phyloP scores from a whole-genome alignment of 2,888 invertebrate species.

The Exocentrus adspersus region DNA sequence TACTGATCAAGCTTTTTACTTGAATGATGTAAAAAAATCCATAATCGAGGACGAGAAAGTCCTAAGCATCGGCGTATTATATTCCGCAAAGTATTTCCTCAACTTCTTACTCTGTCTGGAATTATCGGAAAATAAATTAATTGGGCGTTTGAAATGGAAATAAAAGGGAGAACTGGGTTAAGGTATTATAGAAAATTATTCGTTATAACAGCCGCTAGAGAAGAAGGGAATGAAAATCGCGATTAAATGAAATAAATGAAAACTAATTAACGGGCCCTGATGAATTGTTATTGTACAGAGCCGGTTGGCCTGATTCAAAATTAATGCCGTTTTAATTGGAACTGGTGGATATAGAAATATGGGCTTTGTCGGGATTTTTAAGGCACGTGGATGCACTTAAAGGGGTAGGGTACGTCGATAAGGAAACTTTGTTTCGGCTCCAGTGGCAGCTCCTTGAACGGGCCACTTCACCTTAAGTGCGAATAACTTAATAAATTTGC shows the following conservation, averaged over 20 bases:
- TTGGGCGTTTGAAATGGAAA: neutral
- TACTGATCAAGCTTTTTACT: no score
- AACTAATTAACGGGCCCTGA: neutral
- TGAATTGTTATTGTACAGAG: slow-evolving; percentile 5
- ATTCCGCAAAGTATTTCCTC: neutral
- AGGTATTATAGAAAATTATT: slow-evolving; percentile 6
- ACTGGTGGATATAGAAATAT: neutral
- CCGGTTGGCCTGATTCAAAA: slow-evolving; percentile 36
- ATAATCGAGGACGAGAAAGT: no score
- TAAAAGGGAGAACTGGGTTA: slow-evolving; percentile 12
- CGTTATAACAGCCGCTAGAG: neutral
- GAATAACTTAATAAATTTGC: no score
- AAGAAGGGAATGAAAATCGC: slow-evolving; percentile 5
- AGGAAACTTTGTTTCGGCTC: no score
- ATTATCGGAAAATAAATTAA: slow-evolving; percentile 18
- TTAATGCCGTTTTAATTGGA: neutral
- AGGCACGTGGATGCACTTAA: no score
- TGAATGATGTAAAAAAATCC: no score
- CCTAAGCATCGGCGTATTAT: no score
- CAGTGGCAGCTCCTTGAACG: no score
- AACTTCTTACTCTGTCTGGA: neutral
- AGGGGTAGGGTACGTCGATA: no score
- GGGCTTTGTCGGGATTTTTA: neutral
- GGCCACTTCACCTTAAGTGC: no score
- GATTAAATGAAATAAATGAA: slow-evolving; percentile 10